Base-by-base conservation (phyloP, 2,113 vertebrate genomes). In the Corvus moneduloides region DNA sequence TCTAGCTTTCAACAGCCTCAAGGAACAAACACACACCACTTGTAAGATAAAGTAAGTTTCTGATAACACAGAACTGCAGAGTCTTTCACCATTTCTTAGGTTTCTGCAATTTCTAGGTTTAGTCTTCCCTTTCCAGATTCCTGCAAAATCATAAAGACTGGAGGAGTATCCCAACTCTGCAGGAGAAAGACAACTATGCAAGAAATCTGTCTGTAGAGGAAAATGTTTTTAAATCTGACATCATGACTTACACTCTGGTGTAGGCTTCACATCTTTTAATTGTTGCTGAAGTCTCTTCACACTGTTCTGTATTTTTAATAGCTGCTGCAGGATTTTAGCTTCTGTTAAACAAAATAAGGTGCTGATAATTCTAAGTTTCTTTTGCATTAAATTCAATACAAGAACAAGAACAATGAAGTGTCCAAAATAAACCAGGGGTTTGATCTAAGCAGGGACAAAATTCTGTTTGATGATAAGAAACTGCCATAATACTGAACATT, bases 271-370 rank as follows among this genome's bases (percentile, higher is more conserved):
- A 83, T 99, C 98, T 94, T 94, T 98, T 61, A 99, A 96, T 54
- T 99, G 98, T 81, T 84, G 97, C 89, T 99, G 98, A 97, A 99
- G 98, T 85, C 90, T 98, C 87, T 96, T 98, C 71, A 99, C 98
- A 15, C 97, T 97, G 63, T 97, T 98, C 82, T 97, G 96, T 95
- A 99, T 98, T 98, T 98, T 99, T 87, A 97, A 89, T 19, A 99
- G 96, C 37, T 99, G 98, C 88, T 99, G 98, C 69, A 98, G 97
- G 64, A 99, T 97, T 94, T 97, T 98, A 66, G 94, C 71, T 95
- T 98, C 99, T 99, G 64, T 84, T 84, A 79, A 94, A 80, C 77
- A 91, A 95, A 97, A 58, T n/a, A 90, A 37, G 20, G 43, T 35
- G 68, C 61, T 43, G 18, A 66, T 39, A 73, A 16, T 71, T 86